These are phyloP conservation scores for Gambelia wislizenii DNA, from an alignment of 2,797 vertebrate species.

Conservation along the genomic window DNA sequence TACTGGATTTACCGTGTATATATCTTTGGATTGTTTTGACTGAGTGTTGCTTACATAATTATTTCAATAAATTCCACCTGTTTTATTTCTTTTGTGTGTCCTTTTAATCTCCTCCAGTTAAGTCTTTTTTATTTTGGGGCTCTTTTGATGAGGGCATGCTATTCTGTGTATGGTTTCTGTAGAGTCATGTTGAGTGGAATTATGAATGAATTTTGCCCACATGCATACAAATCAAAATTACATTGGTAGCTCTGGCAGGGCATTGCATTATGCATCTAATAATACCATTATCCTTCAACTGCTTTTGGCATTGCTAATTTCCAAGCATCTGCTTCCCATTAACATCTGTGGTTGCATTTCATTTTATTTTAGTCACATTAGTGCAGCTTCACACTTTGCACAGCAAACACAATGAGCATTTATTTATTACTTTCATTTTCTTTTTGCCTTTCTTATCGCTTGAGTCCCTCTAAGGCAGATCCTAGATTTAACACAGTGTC, in stretches of 20 bases:
- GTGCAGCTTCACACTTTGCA: background rate
- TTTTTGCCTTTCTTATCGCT: background rate
- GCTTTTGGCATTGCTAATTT: constrained; percentile 2
- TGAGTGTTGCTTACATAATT: background rate
- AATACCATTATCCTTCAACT: background rate
- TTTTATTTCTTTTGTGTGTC: constrained; percentile 14
- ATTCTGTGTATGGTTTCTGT: background rate
- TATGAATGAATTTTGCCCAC: background rate
- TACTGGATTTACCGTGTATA: background rate
- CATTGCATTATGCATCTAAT: background rate
- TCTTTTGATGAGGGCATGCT: background rate
- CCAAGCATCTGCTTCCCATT: constrained; percentile 1
- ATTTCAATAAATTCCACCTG: background rate
- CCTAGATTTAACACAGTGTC: background rate
- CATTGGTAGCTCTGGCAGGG: background rate
- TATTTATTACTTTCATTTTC: background rate
- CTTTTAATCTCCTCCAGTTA: constrained; percentile 10
- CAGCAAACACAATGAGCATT: background rate
- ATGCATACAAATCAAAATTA: background rate
- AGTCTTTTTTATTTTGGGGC: constrained; percentile 4
- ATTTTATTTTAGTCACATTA: constrained; percentile 3
- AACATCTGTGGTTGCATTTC: background rate
- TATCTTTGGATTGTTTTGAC: background rate
- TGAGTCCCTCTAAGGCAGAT: background rate
- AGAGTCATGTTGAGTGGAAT: background rate